These are phyloP conservation scores for Eurystomus gularis DNA, from an alignment of 2,113 vertebrate species.

Conservation along the genomic window DNA sequence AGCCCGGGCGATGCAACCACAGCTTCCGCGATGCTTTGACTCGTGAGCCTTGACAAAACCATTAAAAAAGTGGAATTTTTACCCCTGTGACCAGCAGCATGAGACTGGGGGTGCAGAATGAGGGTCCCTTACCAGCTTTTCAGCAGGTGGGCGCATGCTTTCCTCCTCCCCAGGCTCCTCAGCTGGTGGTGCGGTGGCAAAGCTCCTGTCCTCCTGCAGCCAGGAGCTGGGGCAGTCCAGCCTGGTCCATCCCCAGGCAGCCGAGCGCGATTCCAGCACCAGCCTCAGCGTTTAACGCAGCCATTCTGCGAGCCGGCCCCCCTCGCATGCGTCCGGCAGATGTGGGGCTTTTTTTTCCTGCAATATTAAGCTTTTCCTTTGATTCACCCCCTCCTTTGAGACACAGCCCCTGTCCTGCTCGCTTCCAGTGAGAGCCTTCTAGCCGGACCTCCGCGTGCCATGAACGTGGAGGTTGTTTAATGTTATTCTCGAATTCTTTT, in stretches of 20 bases:
- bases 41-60: neutral
- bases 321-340: neutral
- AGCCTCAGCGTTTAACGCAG: neutral
- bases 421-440: neutral
- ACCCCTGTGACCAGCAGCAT: fast-evolving
- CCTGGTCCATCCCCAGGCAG: neutral
- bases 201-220: neutral
- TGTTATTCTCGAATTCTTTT: fast-evolving
- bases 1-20: fast-evolving
- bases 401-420: neutral
- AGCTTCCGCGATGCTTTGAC: fast-evolving
- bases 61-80: neutral
- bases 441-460: neutral
- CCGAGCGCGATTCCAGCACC: neutral
- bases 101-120: neutral
- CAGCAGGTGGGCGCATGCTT: neutral
- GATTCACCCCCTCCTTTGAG: neutral
- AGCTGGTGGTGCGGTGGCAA: neutral
- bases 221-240: neutral
- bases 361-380: neutral
- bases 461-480: fast-evolving
- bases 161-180: neutral
- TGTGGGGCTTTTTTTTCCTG: neutral
- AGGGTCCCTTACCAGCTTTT: too few species aligned
- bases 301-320: neutral